phyloP scores from a whole-genome alignment of 2,113 vertebrate species.

The Redunca redunca region DNA sequence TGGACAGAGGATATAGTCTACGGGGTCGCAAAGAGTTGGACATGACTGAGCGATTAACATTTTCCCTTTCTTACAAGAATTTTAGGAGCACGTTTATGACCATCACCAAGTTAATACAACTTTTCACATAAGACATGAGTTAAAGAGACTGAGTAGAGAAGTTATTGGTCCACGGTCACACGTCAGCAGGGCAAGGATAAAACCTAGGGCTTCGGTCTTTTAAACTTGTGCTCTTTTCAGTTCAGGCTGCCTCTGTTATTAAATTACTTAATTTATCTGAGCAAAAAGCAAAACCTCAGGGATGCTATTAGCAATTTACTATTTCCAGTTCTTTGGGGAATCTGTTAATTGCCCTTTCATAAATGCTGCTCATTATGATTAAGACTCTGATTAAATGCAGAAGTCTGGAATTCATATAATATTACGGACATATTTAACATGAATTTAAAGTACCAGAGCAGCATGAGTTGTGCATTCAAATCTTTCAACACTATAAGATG shows the following conservation, averaged over 20 bases:
- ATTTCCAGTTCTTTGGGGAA: slow-evolving; percentile 65
- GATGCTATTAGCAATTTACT: slow-evolving; percentile 59
- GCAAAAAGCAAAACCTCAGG: slow-evolving; percentile 57
- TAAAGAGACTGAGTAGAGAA: background rate
- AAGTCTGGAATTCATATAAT: slow-evolving; percentile 41
- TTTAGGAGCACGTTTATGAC: background rate
- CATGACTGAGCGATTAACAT: background rate
- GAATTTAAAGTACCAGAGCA: slow-evolving; percentile 11
- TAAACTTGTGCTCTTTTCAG: background rate
- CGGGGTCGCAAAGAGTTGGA: background rate
- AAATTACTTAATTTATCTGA: slow-evolving; percentile 52
- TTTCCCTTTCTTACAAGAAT: background rate
- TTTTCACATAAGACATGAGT: background rate
- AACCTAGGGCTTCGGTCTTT: background rate
- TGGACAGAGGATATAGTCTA: background rate
- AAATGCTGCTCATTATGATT: slow-evolving; percentile 62
- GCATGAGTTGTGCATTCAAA: background rate
- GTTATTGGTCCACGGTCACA: background rate
- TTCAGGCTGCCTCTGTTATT: background rate
- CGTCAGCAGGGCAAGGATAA: background rate
- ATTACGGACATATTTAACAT: slow-evolving; percentile 14
- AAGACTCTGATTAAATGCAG: slow-evolving; percentile 65
- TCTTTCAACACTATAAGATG: background rate
- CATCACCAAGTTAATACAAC: rapidly evolving
- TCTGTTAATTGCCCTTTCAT: slow-evolving; percentile 66